phyloP scores from a whole-genome alignment of 2,888 invertebrate species.

The Acronicta alni region DNA sequence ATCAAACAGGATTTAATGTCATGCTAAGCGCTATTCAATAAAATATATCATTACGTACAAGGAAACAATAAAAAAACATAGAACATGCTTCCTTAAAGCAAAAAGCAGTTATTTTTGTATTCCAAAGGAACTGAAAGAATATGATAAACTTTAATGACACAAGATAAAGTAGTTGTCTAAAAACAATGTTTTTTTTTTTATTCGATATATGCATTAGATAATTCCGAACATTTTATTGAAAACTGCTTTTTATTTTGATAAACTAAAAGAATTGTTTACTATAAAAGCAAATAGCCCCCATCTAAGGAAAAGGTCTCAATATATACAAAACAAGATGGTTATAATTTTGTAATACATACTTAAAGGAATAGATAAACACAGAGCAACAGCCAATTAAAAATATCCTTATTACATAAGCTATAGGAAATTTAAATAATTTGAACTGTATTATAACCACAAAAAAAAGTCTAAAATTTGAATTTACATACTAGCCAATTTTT shows the following conservation, averaged over 20 bases:
- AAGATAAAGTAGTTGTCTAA: no score
- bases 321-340: not conserved
- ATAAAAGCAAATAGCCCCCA: conserved; percentile 24
- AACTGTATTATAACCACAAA: conserved; percentile 8
- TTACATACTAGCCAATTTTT: conserved; percentile 12
- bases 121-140: conserved; percentile 13
- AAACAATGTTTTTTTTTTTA: no score
- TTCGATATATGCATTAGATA: no score
- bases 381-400: conserved; percentile 24
- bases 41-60: not conserved
- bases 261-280: not conserved
- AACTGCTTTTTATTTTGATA: not conserved
- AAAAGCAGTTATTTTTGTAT: conserved; percentile 9
- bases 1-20: no score
- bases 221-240: no score
- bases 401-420: not conserved
- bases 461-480: conserved; percentile 24
- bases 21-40: not conserved
- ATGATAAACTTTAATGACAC: not conserved
- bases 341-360: no score
- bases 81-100: conserved; percentile 24
- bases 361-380: conserved; percentile 14
- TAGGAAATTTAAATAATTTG: not conserved
- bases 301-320: conserved; percentile 7
- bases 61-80: not conserved